Base-by-base conservation (phyloP, 2,888 invertebrate species). In the Rutpela maculata region DNA sequence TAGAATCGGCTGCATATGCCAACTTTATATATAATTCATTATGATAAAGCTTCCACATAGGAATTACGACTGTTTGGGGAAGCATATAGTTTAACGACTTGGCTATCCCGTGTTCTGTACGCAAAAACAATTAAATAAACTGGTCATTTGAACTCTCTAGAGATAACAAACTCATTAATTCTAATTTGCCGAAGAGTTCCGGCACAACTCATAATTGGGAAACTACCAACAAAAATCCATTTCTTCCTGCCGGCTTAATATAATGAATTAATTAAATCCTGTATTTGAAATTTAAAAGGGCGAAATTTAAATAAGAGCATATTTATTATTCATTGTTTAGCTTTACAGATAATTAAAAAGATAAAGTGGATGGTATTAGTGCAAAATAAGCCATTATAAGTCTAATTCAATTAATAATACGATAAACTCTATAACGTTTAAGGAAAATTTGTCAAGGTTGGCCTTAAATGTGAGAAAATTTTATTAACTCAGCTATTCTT, bases 91-190 rank as follows among this genome's bases (percentile, higher is more conserved):
- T 86, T 86, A 86, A 86, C 84, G 85, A 86, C 82, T 86, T 85
- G 82, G 84, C 83, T 85, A 82, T 82, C 80, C 83, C 78, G 76
- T 74, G 78, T 79, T 76, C 77, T 68, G 68, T 78, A 78, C 80
- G 82, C 85, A 86, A 86, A 86, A 86, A 86, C 86, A 85, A 84
- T 86, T 85, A 84, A 85, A 86, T 84, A 82, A 84, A 84, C 82
- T 81, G 84, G 80, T 82, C 84, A 83, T 84, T 83, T 83, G 78
- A 82, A 84, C 82, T 83, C 84, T 80, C 82, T 31, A 69, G 84
- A 83, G 85, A 85, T 84, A 83, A 81, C 83, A 78, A 82, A 83
- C 81, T 82, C 85, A 83, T 86, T 85, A 84, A 84, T 84, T 84
- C 81, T 84, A 81, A 85, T 85, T 72, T 63, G 72, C 72, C 63